phyloP scores from a whole-genome alignment of 2,797 vertebrate genomes.

The Orientallactaga sibirica region DNA sequence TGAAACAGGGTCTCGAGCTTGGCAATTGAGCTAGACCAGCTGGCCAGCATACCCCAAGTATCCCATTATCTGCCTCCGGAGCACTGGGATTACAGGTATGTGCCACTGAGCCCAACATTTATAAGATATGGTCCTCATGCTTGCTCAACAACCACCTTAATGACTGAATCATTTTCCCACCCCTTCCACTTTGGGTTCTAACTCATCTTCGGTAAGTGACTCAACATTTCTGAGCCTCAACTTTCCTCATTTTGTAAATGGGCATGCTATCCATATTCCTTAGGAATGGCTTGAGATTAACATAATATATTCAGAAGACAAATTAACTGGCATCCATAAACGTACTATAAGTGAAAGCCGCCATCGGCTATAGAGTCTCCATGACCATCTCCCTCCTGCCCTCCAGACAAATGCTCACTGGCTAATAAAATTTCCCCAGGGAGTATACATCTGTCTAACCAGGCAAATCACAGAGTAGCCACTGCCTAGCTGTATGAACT shows the following conservation, averaged over 20 bases:
- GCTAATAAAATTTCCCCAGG: not conserved
- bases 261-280: not conserved
- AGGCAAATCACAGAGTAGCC: not conserved
- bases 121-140: too few relatives aligned
- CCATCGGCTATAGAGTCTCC: not conserved
- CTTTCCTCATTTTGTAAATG: not conserved
- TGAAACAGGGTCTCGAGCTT: too few relatives aligned
- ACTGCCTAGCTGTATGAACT: not conserved
- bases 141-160: too few relatives aligned
- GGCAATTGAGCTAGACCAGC: too few relatives aligned
- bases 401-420: not conserved
- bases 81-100: too few relatives aligned
- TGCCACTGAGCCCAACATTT: too few relatives aligned
- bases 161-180: too few relatives aligned
- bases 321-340: not conserved
- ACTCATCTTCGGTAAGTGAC: not conserved
- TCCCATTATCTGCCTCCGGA: too few relatives aligned
- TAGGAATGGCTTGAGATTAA: not conserved
- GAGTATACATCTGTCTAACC: not conserved
- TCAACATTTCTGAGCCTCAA: not conserved
- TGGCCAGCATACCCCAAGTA: too few relatives aligned
- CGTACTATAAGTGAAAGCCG: not conserved
- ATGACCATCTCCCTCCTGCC: not conserved
- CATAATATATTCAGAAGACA: not conserved
- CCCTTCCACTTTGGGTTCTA: not conserved